Evolutionary conservation across 2,888 invertebrate species (phyloP).

Genomic region (Craniophora ligustri): DNA sequence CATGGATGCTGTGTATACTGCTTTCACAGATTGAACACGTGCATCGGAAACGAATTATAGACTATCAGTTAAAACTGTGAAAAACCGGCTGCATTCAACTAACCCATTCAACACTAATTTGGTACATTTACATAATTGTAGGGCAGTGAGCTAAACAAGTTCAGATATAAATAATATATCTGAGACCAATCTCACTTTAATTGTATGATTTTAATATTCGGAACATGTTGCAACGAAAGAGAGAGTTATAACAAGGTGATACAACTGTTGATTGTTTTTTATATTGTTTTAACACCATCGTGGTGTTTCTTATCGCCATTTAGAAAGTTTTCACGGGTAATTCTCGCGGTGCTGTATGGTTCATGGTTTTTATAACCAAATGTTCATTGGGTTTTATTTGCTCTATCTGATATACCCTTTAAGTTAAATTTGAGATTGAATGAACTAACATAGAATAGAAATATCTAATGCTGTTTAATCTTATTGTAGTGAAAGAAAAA

Average conservation of each 20-base stretch:
- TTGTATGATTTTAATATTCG: slow-evolving; percentile 35
- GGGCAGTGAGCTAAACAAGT: slow-evolving; percentile 12
- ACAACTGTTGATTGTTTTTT: slow-evolving; percentile 25
- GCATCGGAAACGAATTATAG: not conserved
- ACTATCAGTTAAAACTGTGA: not conserved
- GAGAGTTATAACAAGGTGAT: slow-evolving; percentile 40
- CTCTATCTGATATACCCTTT: not conserved
- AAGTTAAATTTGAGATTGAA: no score
- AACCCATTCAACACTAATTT: slow-evolving; percentile 13
- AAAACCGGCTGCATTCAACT: not conserved
- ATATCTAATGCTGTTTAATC: no score
- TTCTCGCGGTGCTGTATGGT: slow-evolving; percentile 26
- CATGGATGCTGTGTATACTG: no score
- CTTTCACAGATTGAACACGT: not conserved
- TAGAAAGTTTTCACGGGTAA: slow-evolving; percentile 47
- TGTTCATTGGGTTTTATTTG: not conserved
- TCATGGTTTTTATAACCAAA: slow-evolving; percentile 9
- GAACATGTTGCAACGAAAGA: slow-evolving; percentile 23
- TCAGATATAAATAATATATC: slow-evolving; percentile 11
- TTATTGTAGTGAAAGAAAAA: no score
- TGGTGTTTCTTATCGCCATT: slow-evolving; percentile 23
- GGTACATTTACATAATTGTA: slow-evolving; percentile 9
- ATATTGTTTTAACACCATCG: slow-evolving; percentile 15
- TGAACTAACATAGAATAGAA: no score
- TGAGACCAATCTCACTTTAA: slow-evolving; percentile 33